Base-by-base conservation (phyloP, 2,797 vertebrate species). In the Apodemus agrarius region DNA sequence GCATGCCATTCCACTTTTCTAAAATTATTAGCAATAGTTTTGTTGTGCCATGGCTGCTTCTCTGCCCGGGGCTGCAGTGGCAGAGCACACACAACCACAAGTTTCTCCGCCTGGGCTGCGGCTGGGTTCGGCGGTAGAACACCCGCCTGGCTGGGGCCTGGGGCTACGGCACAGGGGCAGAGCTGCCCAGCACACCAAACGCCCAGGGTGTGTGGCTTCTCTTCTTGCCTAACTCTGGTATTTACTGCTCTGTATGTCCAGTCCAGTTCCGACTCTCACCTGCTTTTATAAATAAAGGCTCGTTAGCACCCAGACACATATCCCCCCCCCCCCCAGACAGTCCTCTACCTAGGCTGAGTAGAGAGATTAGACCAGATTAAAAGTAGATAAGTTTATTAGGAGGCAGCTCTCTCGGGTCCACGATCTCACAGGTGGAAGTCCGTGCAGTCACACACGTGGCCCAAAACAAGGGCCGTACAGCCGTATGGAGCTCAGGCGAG, bases 261-360 rank as follows among this genome's bases (percentile, higher is more conserved):
- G 57, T 78, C 85, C 89, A 89, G 81, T 79, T 22, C 24, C 85
- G 75, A 89, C 79, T 1, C 61, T 26, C 0, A 21, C 40, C 84
- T 79, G 69, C 74, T 88, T 79, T 92, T 29, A 75, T 29, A 24
- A 85, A 74, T 61, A 26, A 87, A 87, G 24, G 52, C 63, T 90
- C 67, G 84, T 40, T 67, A 86, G 76, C 65, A 94, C n/a, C 21
- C 31, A 79, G 78, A 40, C 54, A 67, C 49, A 21, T 1, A 7
- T 49, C 21, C n/a, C n/a, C n/a, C n/a, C n/a, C n/a, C n/a, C n/a
- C n/a, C n/a, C n/a, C n/a, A n/a, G n/a, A n/a, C n/a, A n/a, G n/a
- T n/a, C n/a, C n/a, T n/a, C n/a, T n/a, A n/a, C n/a, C n/a, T n/a
- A n/a, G n/a, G n/a, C n/a, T n/a, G n/a, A n/a, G n/a, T n/a, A n/a